phyloP scores from a whole-genome alignment of 2,888 invertebrate species.

The Eugnorisma glareosa region DNA sequence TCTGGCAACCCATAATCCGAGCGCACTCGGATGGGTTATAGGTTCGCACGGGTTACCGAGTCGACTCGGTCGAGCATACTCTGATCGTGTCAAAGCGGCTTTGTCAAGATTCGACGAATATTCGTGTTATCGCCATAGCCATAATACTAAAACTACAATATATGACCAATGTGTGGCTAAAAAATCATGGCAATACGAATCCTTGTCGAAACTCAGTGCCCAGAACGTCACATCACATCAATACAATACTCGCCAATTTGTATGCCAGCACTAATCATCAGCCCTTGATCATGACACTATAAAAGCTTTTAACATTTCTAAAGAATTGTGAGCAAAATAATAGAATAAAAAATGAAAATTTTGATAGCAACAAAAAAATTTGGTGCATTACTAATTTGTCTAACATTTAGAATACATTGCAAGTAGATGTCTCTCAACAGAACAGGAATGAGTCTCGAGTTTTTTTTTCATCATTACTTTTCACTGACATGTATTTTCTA shows the following conservation, averaged over 20 bases:
- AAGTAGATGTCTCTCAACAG: not conserved
- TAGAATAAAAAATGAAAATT: not conserved
- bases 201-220: conserved; percentile 17
- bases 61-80: too few relatives aligned
- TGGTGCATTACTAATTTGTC: conserved; percentile 10
- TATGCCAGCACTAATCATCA: conserved; percentile 65
- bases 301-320: conserved; percentile 49
- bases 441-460: conserved; percentile 7
- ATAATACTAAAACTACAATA: not conserved
- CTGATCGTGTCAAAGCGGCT: too few relatives aligned
- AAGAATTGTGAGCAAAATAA: conserved; percentile 57
- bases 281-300: conserved; percentile 39
- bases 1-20: too few relatives aligned
- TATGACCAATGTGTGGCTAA: not conserved
- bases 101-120: conserved; percentile 15
- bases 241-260: conserved; percentile 28
- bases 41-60: too few relatives aligned
- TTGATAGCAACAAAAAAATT: conserved; percentile 9
- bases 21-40: too few relatives aligned
- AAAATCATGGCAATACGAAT: not conserved
- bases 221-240: conserved; percentile 30
- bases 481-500: conserved; percentile 8
- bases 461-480: conserved; percentile 8
- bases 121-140: not conserved
- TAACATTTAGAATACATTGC: conserved; percentile 18